Percentiles rank a stretch among this genome's conserved stretches.
Evolutionary conservation across 2,888 invertebrate species (phyloP).

Genomic region (Heliconius ethilla): DNA sequence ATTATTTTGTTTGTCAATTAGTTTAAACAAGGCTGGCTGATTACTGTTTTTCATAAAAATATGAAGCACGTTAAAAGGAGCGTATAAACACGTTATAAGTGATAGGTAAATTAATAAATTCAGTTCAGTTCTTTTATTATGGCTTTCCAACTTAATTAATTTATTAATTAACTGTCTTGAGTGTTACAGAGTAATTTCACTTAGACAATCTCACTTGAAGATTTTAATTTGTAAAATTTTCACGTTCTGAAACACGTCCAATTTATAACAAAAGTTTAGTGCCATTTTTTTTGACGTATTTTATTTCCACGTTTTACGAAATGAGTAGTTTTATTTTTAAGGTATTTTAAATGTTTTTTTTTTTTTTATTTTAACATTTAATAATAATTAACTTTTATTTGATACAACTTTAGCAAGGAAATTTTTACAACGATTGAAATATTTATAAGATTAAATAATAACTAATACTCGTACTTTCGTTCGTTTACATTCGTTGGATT

Average conservation of each 20-base stretch:
- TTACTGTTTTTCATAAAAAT: too few species aligned
- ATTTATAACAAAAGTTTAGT: neutral
- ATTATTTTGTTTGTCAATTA: too few species aligned
- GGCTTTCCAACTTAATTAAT: too few species aligned
- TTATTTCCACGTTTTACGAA: neutral
- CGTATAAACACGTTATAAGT: neutral
- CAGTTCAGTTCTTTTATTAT: too few species aligned
- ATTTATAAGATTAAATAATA: neutral
- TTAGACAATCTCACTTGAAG: constrained; percentile 2
- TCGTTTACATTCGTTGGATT: neutral
- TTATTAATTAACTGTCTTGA: neutral
- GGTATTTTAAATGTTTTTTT: neutral
- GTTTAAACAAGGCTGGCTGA: too few species aligned
- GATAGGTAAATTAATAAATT: too few species aligned
- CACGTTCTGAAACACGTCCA: neutral
- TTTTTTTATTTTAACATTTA: neutral
- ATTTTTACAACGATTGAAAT: constrained; percentile 9
- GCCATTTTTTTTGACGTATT: neutral
- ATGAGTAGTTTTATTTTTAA: neutral
- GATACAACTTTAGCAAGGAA: neutral
- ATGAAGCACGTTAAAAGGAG: neutral
- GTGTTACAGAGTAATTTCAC: neutral
- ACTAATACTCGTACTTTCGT: neutral
- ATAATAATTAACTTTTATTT: neutral
- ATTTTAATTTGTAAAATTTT: neutral